Percentiles rank a stretch among this genome's conserved stretches.
phyloP scores from a whole-genome alignment of 2,113 vertebrate genomes.

The Dipodomys merriami region DNA sequence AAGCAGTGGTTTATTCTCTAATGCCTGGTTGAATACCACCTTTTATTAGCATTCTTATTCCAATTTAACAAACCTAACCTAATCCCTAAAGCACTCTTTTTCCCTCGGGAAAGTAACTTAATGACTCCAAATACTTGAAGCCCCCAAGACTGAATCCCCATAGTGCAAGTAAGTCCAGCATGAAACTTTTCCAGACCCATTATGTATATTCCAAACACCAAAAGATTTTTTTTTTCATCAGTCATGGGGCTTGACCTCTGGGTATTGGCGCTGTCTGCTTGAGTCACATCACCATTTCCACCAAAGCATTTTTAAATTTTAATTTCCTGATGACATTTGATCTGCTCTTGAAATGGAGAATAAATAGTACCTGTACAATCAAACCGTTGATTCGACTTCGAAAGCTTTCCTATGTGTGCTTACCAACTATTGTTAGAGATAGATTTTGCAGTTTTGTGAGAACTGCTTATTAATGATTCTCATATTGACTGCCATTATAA shows the following conservation, averaged over 20 bases:
- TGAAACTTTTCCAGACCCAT: slow-evolving; percentile 18
- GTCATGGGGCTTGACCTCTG: no score
- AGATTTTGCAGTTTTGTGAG: neutral
- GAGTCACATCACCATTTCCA: no score
- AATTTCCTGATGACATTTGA: neutral
- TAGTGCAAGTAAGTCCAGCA: neutral
- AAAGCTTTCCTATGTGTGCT: slow-evolving; percentile 5
- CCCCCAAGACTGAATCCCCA: neutral
- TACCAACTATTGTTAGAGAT: neutral
- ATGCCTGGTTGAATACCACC: neutral
- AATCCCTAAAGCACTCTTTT: neutral
- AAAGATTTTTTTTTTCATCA: no score
- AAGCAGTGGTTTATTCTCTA: neutral
- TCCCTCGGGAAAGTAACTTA: neutral
- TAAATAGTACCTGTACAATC: neutral
- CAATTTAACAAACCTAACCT: neutral
- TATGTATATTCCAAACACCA: neutral
- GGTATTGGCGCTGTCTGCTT: no score
- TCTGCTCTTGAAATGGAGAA: neutral
- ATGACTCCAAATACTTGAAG: neutral
- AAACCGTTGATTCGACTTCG: neutral
- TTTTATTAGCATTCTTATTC: neutral
- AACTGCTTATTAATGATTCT: neutral
- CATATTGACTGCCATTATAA: neutral
- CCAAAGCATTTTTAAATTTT: neutral